Evolutionary conservation across 2,888 invertebrate species (phyloP).

Genomic region (Eutolmus rufibarbis): DNA sequence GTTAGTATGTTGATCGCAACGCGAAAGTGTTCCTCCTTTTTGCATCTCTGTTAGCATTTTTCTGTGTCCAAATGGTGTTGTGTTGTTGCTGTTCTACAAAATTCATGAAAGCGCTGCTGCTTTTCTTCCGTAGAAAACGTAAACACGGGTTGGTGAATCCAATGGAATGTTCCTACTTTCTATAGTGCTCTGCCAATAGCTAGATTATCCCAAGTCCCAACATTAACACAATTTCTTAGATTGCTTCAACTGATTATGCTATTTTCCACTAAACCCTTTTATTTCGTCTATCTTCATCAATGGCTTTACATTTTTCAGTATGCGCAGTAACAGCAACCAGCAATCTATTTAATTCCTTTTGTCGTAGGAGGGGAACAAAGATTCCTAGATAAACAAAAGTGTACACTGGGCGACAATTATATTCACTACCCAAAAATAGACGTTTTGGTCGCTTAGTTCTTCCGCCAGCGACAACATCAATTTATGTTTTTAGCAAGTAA

Average conservation of each 20-base stretch:
- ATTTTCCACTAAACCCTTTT: not conserved
- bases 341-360: not conserved
- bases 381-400: not conserved
- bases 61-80: constrained; percentile 8
- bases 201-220: not conserved
- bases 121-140: not conserved
- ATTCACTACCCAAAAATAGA: not conserved
- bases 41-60: not conserved
- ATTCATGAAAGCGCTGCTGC: constrained; percentile 15
- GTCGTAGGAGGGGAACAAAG: not conserved
- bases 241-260: not conserved
- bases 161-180: not conserved
- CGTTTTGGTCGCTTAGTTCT: not conserved
- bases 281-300: not conserved
- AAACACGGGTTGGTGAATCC: constrained; percentile 10
- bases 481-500: not conserved
- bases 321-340: not conserved
- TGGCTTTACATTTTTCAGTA: not conserved
- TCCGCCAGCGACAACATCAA: not conserved
- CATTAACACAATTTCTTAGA: not conserved
- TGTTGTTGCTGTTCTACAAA: constrained; percentile 13
- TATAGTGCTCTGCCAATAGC: not conserved
- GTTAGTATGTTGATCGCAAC: not conserved
- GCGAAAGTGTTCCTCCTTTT: not conserved
- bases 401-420: not conserved